Conservation (phyloP, 1,140 invertebrate genomes). For the Hypsibius dujardini region DNA sequence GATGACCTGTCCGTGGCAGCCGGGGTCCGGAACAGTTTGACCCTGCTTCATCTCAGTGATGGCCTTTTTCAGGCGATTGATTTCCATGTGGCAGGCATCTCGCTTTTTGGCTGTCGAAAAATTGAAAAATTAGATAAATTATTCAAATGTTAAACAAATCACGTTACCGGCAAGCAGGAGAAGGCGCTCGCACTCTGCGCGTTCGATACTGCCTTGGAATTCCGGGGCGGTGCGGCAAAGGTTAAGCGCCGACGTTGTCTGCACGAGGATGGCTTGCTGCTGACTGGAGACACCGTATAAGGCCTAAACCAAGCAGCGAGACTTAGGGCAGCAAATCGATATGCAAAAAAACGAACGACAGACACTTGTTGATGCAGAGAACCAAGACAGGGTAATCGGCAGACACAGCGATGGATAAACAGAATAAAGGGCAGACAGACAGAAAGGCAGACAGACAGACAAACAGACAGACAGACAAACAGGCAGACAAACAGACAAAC, state of each 20-base stretch:
- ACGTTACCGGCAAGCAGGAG: background rate
- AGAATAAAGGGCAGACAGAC: no score
- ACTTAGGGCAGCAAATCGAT: no score
- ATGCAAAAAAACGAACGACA: no score
- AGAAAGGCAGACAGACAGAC: no score
- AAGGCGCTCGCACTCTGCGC: background rate
- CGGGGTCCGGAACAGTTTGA: background rate
- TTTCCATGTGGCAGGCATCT: background rate
- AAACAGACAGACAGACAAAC: no score
- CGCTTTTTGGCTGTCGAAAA: background rate
- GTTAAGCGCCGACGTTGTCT: slow-evolving; percentile 6
- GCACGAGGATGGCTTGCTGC: background rate
- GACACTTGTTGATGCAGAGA: no score
- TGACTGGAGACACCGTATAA: background rate
- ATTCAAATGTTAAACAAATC: background rate
- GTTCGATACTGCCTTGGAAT: slow-evolving; percentile 10
- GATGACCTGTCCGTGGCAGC: background rate
- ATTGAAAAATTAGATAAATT: background rate
- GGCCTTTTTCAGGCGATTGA: background rate
- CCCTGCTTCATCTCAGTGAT: background rate
- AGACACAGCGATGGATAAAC: no score
- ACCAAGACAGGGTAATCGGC: no score
- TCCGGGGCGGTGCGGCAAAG: background rate
- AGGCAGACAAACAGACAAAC: no score
- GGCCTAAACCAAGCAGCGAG: slow-evolving; percentile 1